These are phyloP conservation scores for Crambe crambe DNA, from an alignment of 37 sponge, comb jelly and placozoan genomes.

Conservation along the genomic window DNA sequence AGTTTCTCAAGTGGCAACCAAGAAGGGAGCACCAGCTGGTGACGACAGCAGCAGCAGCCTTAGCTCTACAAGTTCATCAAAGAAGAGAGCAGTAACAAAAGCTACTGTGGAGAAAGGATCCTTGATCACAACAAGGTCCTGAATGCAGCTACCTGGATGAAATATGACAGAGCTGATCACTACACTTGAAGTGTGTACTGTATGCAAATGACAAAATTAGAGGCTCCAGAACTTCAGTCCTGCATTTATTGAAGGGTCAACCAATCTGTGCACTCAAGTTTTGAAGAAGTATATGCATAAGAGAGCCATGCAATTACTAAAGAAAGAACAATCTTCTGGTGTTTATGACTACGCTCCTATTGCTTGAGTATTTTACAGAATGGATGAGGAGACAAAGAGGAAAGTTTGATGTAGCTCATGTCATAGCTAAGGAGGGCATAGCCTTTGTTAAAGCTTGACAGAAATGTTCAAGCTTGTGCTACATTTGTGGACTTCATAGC, in stretches of 20 bases:
- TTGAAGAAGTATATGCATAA: slow-evolving; percentile 31
- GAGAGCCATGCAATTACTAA: slow-evolving; percentile 23
- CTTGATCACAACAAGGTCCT: slow-evolving; percentile 16
- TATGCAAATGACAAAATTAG: slow-evolving; percentile 18
- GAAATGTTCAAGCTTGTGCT: slow-evolving; percentile 36
- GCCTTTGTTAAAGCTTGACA: slow-evolving; percentile 27
- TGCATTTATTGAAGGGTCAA: slow-evolving; percentile 52
- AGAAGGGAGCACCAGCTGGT: too few relatives aligned
- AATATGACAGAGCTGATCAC: slow-evolving; percentile 17
- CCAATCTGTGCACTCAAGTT: slow-evolving; percentile 12
- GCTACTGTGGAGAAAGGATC: slow-evolving; percentile 34
- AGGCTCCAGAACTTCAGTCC: slow-evolving; percentile 28
- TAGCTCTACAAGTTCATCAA: neutral
- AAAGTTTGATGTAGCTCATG: slow-evolving; percentile 47
- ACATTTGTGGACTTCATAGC: slow-evolving; percentile 11
- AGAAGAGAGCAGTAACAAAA: neutral
- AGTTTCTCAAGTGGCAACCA: too few relatives aligned
- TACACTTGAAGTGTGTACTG: slow-evolving; percentile 13
- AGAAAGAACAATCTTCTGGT: neutral
- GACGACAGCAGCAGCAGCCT: neutral
- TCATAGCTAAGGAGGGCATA: slow-evolving; percentile 40
- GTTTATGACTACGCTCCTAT: slow-evolving; percentile 25
- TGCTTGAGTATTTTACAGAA: neutral
- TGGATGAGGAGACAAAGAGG: neutral
- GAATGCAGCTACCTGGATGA: slow-evolving; percentile 37